These are phyloP conservation scores for Dipus sagitta DNA, from an alignment of 2,797 vertebrate genomes.

Conservation along the genomic window DNA sequence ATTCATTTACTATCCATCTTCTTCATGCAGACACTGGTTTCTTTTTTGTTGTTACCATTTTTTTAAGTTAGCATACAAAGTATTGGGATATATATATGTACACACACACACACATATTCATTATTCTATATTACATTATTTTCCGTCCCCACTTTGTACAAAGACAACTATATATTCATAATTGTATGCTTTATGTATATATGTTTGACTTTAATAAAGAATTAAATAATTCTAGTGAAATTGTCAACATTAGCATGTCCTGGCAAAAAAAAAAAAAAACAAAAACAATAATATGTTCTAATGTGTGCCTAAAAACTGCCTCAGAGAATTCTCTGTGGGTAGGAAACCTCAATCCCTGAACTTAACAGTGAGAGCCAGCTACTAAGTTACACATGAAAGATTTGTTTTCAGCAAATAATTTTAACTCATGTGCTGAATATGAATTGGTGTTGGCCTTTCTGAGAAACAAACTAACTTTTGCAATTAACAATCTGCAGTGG, in stretches of 20 bases:
- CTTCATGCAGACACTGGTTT: neutral
- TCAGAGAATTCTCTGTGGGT: neutral
- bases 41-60: neutral
- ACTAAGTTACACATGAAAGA: neutral
- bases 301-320: neutral
- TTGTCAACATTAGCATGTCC: neutral
- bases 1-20: neutral
- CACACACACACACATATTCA: no score
- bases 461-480: conserved; percentile 19
- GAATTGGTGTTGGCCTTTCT: neutral
- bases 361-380: neutral
- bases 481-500: conserved; percentile 39
- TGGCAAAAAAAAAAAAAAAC: neutral
- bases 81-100: neutral
- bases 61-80: neutral
- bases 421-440: conserved; percentile 24
- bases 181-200: neutral
- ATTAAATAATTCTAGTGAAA: neutral
- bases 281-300: neutral
- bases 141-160: neutral
- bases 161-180: neutral
- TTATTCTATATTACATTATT: neutral
- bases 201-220: neutral
- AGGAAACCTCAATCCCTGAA: neutral
- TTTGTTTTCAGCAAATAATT: neutral